Base-by-base conservation (phyloP, 1,140 invertebrate species). In the Nebria ingens region DNA sequence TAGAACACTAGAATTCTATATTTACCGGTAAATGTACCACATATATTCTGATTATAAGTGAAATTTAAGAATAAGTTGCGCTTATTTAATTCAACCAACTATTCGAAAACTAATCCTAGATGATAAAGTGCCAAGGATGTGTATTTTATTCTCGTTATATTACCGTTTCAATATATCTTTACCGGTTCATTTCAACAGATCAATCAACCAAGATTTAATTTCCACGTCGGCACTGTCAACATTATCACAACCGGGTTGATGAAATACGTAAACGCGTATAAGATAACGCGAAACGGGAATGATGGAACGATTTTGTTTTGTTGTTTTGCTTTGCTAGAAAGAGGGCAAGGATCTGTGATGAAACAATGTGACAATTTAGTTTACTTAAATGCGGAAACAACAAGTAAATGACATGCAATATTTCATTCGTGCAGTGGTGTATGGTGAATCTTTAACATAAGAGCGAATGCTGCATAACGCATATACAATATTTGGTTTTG, bases 171-270 rank as follows among this genome's bases (percentile, higher is more conserved):
- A 34, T 6, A 34, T 34, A 34, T 34, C 25, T n/a, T 34, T 34
- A 6, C 6, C n/a, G 25, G 6, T 34, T 34, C 25, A 34, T 45
- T 9, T 45, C 40, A 4, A 45, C 9, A 45, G 40, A 45, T 45
- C 40, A 45, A 45, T 45, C 40, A 45, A 45, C 3, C 17, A 29
- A 45, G 40, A 45, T 45, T 45, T 45, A 45, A 45, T 45, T 45
- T 45, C 40, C 4, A 45, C 40, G 40, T 45, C 15, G 9, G 9
- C 9, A 12, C 40, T 45, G 40, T 45, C 40, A 45, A 45, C 40
- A 45, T 45, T 11, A 45, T 4, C 3, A 45, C 6, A 45, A 17
- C 15, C 9, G 15, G 4, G 40, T 45, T 45, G 40, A 45, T 45
- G 40, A 17, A 45, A 45, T 12, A 45, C 40, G 40, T 17, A 45